These are phyloP conservation scores for Ellobium chinense DNA, from an alignment of 2,888 invertebrate species.

Conservation along the genomic window DNA sequence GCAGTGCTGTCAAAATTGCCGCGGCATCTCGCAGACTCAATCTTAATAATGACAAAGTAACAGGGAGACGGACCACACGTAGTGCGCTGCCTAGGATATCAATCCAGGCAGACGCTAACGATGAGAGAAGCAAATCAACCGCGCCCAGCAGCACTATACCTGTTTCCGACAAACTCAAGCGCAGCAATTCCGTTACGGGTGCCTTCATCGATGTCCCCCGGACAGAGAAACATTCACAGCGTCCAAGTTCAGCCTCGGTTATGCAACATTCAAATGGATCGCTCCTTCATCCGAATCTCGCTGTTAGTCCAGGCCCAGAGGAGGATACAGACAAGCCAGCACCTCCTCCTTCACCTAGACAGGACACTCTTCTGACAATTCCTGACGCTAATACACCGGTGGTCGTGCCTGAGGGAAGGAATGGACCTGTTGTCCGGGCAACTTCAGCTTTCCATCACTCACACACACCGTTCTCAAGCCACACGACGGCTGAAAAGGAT, in stretches of 20 bases:
- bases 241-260: slow-evolving; percentile 41
- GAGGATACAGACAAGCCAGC: background rate
- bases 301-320: background rate
- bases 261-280: background rate
- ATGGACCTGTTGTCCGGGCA: background rate
- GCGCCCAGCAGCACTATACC: background rate
- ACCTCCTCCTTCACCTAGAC: background rate
- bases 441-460: slow-evolving; percentile 16
- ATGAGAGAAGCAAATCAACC: background rate
- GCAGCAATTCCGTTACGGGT: slow-evolving; percentile 66
- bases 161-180: background rate
- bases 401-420: background rate
- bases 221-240: slow-evolving; percentile 29
- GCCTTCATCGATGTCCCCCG: slow-evolving; percentile 63
- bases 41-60: slow-evolving; percentile 4
- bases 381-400: background rate
- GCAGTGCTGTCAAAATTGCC: slow-evolving; percentile 66
- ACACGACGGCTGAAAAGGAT: slow-evolving; percentile 59
- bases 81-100: slow-evolving; percentile 45
- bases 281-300: background rate
- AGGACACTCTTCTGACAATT: background rate
- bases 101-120: background rate
- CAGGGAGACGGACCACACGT: background rate
- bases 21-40: slow-evolving; percentile 67
- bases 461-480: slow-evolving; percentile 61